Evolutionary conservation across 2,797 vertebrate genomes (phyloP).

Genomic region (Falco columbarius): DNA sequence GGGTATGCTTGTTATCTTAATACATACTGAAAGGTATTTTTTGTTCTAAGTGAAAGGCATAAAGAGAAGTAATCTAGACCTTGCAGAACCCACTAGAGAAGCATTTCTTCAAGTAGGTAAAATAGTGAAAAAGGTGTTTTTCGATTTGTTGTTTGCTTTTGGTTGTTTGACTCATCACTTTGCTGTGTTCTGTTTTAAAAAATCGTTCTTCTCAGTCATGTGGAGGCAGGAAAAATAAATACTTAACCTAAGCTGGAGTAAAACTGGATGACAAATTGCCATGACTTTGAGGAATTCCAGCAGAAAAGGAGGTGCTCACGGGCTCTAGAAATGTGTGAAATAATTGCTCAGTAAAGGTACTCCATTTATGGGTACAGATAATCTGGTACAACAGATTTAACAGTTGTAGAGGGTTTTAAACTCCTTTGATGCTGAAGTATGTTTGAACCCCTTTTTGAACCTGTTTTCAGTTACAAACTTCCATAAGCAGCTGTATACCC

Average conservation of each 20-base stretch:
- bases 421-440: neutral
- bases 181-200: neutral
- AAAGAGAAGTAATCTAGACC: neutral
- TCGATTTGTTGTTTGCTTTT: neutral
- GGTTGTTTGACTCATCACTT: slow-evolving; percentile 26
- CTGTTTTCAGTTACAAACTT: neutral
- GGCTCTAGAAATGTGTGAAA: neutral
- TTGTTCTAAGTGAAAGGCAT: neutral
- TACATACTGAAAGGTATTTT: neutral
- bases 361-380: neutral
- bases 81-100: neutral
- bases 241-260: neutral
- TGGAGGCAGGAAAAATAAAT: slow-evolving; percentile 26
- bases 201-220: slow-evolving; percentile 4
- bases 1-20: neutral
- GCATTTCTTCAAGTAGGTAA: neutral
- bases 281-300: slow-evolving; percentile 1
- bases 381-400: neutral
- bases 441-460: neutral
- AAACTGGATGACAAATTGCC: neutral
- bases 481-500: neutral
- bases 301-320: neutral
- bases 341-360: neutral
- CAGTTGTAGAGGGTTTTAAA: neutral
- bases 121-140: neutral